These are phyloP conservation scores for Rhinichthys osculus DNA, from an alignment of 2,797 vertebrate genomes.

Conservation along the genomic window DNA sequence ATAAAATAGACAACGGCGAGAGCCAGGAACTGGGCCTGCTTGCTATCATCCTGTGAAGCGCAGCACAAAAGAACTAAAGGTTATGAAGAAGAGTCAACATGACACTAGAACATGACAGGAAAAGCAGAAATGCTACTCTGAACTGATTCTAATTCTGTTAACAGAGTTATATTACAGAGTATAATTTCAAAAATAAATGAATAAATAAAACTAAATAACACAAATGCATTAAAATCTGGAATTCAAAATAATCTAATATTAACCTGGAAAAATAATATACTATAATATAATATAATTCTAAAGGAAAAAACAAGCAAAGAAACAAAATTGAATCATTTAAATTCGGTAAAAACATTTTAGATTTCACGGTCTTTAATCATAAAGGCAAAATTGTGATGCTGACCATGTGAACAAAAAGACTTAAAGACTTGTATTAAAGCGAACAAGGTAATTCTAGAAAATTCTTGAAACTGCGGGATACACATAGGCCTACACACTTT, in stretches of 20 bases:
- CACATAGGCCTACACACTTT: neutral
- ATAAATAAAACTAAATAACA: neutral
- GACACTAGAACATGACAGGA: neutral
- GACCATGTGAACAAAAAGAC: neutral
- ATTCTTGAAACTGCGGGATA: neutral
- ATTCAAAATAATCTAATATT: neutral
- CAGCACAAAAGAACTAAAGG: slow-evolving; percentile 47
- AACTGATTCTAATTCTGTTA: neutral
- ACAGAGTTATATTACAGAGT: neutral
- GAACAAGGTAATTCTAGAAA: no score
- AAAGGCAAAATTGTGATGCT: neutral
- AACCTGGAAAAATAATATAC: neutral
- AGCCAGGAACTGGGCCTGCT: slow-evolving; percentile 97
- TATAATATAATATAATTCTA: neutral
- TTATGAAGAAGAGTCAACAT: neutral
- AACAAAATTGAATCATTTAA: neutral
- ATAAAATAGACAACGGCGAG: slow-evolving; percentile 99
- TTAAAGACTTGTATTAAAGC: no score
- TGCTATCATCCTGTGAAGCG: slow-evolving; percentile 91
- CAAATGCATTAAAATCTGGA: neutral
- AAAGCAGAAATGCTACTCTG: neutral
- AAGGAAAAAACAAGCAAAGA: neutral
- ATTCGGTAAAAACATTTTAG: neutral
- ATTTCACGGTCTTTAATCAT: neutral
- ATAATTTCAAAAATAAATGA: neutral